These are phyloP conservation scores for Synanthedon formicaeformis DNA, from an alignment of 2,888 invertebrate species.

Conservation along the genomic window DNA sequence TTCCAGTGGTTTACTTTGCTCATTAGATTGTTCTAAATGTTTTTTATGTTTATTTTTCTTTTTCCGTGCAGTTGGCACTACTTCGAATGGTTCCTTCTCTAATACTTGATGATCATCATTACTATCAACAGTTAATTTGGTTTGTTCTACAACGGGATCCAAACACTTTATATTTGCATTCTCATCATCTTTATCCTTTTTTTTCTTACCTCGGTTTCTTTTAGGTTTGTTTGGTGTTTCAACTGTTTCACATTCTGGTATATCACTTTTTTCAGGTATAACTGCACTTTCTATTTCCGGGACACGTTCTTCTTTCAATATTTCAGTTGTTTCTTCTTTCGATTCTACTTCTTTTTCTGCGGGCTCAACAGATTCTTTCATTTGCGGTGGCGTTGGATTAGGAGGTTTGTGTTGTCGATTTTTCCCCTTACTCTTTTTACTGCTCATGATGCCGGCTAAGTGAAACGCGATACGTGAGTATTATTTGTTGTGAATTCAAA, in stretches of 20 bases:
- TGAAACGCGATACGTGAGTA: neutral
- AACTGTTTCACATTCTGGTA: conserved; percentile 12
- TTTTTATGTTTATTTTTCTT: conserved; percentile 54
- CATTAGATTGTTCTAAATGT: conserved; percentile 10
- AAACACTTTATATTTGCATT: conserved; percentile 5
- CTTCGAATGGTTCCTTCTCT: conserved; percentile 5
- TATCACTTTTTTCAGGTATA: conserved; percentile 7
- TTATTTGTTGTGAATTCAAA: conserved; percentile 6
- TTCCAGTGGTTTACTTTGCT: conserved; percentile 4
- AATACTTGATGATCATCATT: neutral
- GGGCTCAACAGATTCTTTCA: conserved; percentile 9
- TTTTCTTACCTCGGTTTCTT: conserved; percentile 56
- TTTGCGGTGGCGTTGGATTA: conserved; percentile 22
- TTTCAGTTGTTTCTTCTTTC: conserved; percentile 11
- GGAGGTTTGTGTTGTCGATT: conserved; percentile 29
- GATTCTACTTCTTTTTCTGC: conserved; percentile 12
- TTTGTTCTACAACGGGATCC: conserved; percentile 2
- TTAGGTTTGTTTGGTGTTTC: conserved; percentile 58
- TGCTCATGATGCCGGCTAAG: conserved; percentile 29
- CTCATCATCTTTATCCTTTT: conserved; percentile 26
- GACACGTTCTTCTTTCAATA: conserved; percentile 14
- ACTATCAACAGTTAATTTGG: neutral
- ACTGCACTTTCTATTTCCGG: conserved; percentile 25
- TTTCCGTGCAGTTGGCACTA: conserved; percentile 37
- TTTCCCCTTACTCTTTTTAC: conserved; percentile 53